Evolutionary conservation across 2,113 vertebrate species (phyloP).

Genomic region (Cygnus atratus): DNA sequence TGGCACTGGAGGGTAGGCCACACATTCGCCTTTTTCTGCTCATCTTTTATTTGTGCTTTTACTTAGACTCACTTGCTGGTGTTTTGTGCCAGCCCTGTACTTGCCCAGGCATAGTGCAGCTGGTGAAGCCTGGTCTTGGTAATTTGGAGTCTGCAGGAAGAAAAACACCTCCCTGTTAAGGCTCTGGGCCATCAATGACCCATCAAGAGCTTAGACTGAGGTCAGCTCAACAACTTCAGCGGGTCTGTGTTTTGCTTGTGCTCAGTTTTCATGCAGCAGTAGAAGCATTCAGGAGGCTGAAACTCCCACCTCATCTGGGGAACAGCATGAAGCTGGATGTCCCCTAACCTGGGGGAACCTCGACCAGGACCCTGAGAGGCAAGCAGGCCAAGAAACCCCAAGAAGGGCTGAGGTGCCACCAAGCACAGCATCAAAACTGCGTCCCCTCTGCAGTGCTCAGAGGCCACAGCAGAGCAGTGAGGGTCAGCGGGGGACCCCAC

Average conservation of each 20-base stretch:
- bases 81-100: neutral
- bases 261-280: neutral
- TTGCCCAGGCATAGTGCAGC: neutral
- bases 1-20: neutral
- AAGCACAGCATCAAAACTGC: neutral
- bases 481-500: neutral
- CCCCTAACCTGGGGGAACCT: neutral
- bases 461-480: neutral
- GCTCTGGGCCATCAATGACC: neutral
- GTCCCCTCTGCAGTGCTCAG: neutral
- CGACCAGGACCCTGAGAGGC: neutral
- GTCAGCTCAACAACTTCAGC: fast-evolving
- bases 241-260: neutral
- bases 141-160: neutral
- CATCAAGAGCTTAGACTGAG: neutral
- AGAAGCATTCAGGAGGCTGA: neutral
- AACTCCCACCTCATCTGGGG: neutral
- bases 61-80: neutral
- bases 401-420: neutral
- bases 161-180: neutral
- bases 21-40: neutral
- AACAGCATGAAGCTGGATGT: neutral
- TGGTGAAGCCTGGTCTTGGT: fast-evolving
- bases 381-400: fast-evolving
- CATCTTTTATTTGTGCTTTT: neutral